Percentiles rank a stretch among this genome's conserved stretches.
phyloP scores from a whole-genome alignment of 2,888 invertebrate species.

The Drosophila nr. perissopoda region DNA sequence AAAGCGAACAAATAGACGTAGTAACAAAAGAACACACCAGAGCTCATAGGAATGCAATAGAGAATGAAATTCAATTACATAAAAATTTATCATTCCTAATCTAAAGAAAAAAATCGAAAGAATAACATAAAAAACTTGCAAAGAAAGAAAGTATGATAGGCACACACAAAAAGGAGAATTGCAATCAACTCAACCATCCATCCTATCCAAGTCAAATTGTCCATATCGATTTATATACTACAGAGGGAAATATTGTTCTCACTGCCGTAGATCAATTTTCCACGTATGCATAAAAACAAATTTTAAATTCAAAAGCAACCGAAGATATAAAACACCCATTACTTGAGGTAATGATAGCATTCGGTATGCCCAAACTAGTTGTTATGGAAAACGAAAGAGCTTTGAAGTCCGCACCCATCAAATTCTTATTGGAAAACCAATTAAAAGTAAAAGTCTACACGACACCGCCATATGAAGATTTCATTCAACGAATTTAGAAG shows the following conservation, averaged over 20 bases:
- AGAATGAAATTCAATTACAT: constrained; percentile 29
- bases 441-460: constrained; percentile 17
- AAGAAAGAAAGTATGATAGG: constrained; percentile 10
- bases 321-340: constrained; percentile 39
- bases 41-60: constrained; percentile 23
- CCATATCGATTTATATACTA: constrained; percentile 40
- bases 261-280: constrained; percentile 12
- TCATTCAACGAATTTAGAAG: constrained; percentile 33
- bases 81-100: neutral
- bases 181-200: constrained; percentile 27
- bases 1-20: constrained; percentile 1
- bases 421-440: constrained; percentile 40
- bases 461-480: constrained; percentile 29
- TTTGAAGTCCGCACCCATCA: constrained; percentile 36
- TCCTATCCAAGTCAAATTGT: constrained; percentile 41
- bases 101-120: neutral
- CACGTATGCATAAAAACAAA: neutral
- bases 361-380: constrained; percentile 27
- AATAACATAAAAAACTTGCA: constrained; percentile 27
- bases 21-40: constrained; percentile 8
- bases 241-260: constrained; percentile 13
- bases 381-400: constrained; percentile 7
- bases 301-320: constrained; percentile 12
- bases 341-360: constrained; percentile 26
- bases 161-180: constrained; percentile 29